Conservation (phyloP, 2,113 vertebrate species). For the Antechinus stuartii region DNA sequence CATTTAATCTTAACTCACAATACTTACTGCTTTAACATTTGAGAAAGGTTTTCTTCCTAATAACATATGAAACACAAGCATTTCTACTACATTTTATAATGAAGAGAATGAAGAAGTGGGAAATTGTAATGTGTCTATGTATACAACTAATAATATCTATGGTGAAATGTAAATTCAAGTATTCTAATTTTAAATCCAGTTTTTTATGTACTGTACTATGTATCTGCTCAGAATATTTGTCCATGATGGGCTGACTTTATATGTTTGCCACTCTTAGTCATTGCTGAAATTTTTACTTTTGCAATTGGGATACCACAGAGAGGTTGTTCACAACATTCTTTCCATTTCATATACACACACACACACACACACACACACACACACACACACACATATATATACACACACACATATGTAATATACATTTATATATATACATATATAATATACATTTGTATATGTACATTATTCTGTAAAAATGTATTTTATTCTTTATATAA, state of each 20-base stretch:
- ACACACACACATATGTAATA: no score
- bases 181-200: not conserved
- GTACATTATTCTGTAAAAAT: conserved; percentile 1
- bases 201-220: not conserved
- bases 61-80: not conserved
- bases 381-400: no score
- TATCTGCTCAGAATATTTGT: not conserved
- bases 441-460: no score
- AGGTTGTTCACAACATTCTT: not conserved
- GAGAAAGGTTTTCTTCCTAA: no score
- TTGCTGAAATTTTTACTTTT: not conserved
- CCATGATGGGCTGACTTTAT: not conserved
- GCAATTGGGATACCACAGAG: not conserved
- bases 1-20: not conserved
- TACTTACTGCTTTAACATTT: not conserved
- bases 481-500: not conserved
- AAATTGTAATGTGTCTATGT: not conserved
- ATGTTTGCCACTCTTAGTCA: not conserved
- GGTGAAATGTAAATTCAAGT: no score
- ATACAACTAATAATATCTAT: not conserved
- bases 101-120: not conserved
- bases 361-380: no score
- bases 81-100: not conserved
- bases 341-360: not conserved
- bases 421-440: no score